A percentile compares a stretch with the other conserved stretches of the same genome.
phyloP scores from a whole-genome alignment of 2,113 vertebrate genomes.

The Axis porcinus region DNA sequence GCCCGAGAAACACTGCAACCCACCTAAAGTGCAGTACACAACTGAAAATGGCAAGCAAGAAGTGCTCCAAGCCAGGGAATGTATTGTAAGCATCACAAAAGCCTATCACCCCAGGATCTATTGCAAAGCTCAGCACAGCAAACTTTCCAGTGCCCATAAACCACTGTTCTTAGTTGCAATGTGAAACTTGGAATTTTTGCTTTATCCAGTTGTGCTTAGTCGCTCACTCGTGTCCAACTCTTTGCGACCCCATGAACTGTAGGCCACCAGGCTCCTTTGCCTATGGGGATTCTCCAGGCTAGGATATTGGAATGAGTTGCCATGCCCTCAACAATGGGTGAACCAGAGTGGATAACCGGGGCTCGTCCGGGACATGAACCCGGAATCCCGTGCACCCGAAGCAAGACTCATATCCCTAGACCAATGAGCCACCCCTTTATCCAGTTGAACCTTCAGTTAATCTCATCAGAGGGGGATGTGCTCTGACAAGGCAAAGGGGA shows the following conservation, averaged over 20 bases:
- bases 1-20: constrained; percentile 46
- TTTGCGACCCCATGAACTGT: not conserved
- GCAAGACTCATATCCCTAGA: not conserved
- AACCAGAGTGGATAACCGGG: not conserved
- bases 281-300: not conserved
- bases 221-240: not conserved
- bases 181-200: not conserved
- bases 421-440: not conserved
- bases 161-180: not conserved
- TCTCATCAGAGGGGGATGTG: not conserved
- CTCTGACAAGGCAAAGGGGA: not conserved
- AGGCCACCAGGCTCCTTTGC: not conserved
- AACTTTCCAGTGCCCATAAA: not conserved
- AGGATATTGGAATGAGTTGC: not conserved
- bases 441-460: not conserved
- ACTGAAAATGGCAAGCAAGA: constrained; percentile 34
- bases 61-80: constrained; percentile 46
- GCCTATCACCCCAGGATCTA: not conserved
- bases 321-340: not conserved
- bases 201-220: not conserved
- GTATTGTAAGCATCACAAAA: constrained; percentile 59
- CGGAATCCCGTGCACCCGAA: accelerated
- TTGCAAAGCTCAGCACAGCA: not conserved
- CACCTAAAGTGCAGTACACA: constrained; percentile 36
- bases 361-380: not conserved